Evolutionary conservation across 2,113 vertebrate genomes (phyloP).

Genomic region (Coptodon bakossiorum): DNA sequence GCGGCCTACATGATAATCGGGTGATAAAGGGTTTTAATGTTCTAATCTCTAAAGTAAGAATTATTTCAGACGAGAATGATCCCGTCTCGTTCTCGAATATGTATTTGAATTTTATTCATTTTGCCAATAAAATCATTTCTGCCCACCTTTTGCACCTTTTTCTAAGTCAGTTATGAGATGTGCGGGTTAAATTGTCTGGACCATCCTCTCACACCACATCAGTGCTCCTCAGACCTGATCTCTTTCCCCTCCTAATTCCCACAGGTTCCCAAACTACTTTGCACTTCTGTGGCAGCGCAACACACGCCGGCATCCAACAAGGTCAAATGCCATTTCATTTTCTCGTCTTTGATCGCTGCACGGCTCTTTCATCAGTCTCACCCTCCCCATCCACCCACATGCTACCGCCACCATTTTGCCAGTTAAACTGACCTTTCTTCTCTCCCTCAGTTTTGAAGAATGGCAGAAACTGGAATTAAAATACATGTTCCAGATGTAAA

Average conservation of each 20-base stretch:
- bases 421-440: neutral
- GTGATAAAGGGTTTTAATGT: neutral
- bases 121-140: neutral
- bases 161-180: constrained; percentile 6
- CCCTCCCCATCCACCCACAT: neutral
- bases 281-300: constrained; percentile 47
- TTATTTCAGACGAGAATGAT: neutral
- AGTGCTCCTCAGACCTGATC: neutral
- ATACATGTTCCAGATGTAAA: neutral
- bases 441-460: neutral
- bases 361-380: constrained; percentile 50
- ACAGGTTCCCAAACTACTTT: constrained; percentile 48
- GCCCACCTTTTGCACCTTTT: neutral
- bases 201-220: neutral
- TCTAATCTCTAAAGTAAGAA: constrained; percentile 1
- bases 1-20: neutral
- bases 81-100: neutral
- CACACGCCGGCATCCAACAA: constrained; percentile 29
- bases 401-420: neutral
- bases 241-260: constrained; percentile 4
- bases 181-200: constrained; percentile 10
- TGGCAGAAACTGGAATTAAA: neutral
- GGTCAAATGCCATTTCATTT: constrained; percentile 68
- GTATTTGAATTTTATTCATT: neutral
- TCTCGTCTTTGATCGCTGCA: constrained; percentile 54